These are phyloP conservation scores for Oceanodroma tethys DNA, from an alignment of 2,113 vertebrate genomes.

Conservation along the genomic window DNA sequence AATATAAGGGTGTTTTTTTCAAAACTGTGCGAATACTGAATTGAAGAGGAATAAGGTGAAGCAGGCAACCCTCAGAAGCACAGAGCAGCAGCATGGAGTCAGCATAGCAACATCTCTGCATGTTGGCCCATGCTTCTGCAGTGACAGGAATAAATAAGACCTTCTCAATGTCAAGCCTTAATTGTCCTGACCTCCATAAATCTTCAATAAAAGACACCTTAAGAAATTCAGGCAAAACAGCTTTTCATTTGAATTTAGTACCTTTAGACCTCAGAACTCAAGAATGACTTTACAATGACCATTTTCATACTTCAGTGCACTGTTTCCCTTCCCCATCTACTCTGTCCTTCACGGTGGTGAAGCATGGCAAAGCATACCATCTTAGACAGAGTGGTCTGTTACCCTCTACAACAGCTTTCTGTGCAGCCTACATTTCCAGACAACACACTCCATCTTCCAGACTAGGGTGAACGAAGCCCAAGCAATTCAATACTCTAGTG, in stretches of 20 bases:
- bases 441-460: not conserved
- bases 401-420: not conserved
- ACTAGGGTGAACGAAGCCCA: fast-evolving
- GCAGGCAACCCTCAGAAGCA: not conserved
- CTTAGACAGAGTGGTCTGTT: not conserved
- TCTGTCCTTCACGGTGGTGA: fast-evolving
- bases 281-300: not conserved
- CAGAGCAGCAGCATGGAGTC: not conserved
- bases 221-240: not conserved
- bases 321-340: not conserved
- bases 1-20: fast-evolving
- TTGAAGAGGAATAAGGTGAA: not conserved
- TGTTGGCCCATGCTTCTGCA: not conserved
- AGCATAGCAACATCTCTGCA: not conserved
- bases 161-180: not conserved
- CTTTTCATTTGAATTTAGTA: not conserved
- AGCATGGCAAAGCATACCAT: not conserved
- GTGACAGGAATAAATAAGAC: not conserved
- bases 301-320: not conserved
- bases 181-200: not conserved
- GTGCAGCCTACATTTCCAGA: not conserved
- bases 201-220: not conserved
- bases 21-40: not conserved
- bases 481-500: not conserved
- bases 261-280: not conserved